Base-by-base conservation (phyloP, 2,113 vertebrate species). In the Corythornis madagascariensis region DNA sequence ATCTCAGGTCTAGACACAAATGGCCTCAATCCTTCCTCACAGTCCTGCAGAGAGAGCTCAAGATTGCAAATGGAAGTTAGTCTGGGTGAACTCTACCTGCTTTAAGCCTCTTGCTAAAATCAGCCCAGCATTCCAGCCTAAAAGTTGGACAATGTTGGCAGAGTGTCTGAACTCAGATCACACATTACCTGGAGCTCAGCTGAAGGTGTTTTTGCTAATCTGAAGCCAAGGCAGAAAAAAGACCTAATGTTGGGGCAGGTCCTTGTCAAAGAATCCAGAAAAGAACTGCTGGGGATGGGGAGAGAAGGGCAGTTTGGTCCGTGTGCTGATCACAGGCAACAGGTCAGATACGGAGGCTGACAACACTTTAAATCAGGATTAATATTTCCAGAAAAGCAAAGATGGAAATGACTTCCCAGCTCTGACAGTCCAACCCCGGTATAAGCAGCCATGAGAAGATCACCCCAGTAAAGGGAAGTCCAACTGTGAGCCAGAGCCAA, bases 41-140 rank as follows among this genome's bases (percentile, higher is more conserved):
- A 40, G 5, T 10, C 0, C 0, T 29, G 25, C 28, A 82, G 33
- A 57, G 19, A 82, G 38, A n/a, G 50, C 1, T 0, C 16, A 10
- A 38, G 29, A 29, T 1, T 19, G 11, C 40, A 45, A 29, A 45
- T 9, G 11, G 60, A 28, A 8, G 26, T 60, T 33, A 10, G 3
- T 13, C 7, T 55, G 22, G 28, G 47, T 42, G 21, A 67, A 16
- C 8, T 47, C 35, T 26, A 60, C 20, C 47, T 28, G 10, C 60
- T 29, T 31, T 18, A 29, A 29, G 48, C 48, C 48, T 50, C 48
- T 24, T 43, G 33, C 42, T 29, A 7, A 64, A 24, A 59, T 24
- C 33, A 66, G 35, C 31, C 28, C 67, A 66, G 53, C 20, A 52
- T 55, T 7, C 38, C 74, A 83, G 17, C 29, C 7, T 4, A 10